Evolutionary conservation across 92 coral and sea anemone genomes (phyloP), one percentile per base, ranked within the genome.

Genomic region (Palythoa grandis): DNA sequence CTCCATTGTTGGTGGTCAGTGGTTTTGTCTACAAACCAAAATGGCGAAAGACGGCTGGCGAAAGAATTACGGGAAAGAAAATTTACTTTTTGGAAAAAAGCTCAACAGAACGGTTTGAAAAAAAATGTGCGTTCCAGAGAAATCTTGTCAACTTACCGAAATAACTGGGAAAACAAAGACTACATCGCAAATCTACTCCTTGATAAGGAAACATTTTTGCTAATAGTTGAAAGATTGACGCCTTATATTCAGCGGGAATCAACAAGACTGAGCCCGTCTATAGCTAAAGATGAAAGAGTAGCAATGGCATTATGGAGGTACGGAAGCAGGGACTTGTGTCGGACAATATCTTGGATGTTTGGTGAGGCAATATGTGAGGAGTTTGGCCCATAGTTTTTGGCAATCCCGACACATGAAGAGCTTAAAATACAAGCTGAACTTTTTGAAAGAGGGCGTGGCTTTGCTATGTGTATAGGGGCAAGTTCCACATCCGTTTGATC

Each of bases 321-420:
- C n/a, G n/a, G n/a, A n/a, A n/a, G n/a, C 83, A 63, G 79, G 13
- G 63, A 52, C 61, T 75, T 24, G 39, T 75, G 22, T 75, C 15
- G 79, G 63, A 70, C 82, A 60, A 66, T 84, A 35, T 47, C 88
- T 11, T 87, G 87, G 87, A 82, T 87, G 90, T 87, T 87, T 82
- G 87, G 83, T 80, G 86, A 84, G 76, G 67, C 86, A n/a, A 89
- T 84, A 56, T 89, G 76, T 74, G 78, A 78, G 47, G 92, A 86
- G 78, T 89, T 89, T 86, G 92, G 92, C 23, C 90, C 61, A 79
- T 53, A 79, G 58, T 74, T 79, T 79, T 82, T 87, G 87, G 88
- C 15, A 20, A 72, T 75, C 24, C 90, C 80, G 11, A 17, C 90
- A 52, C 90, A 75, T 90, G 90, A 90, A 86, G 87, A 88, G 39